Conservation (phyloP, 2,888 invertebrate genomes). For the Tipula unca region DNA sequence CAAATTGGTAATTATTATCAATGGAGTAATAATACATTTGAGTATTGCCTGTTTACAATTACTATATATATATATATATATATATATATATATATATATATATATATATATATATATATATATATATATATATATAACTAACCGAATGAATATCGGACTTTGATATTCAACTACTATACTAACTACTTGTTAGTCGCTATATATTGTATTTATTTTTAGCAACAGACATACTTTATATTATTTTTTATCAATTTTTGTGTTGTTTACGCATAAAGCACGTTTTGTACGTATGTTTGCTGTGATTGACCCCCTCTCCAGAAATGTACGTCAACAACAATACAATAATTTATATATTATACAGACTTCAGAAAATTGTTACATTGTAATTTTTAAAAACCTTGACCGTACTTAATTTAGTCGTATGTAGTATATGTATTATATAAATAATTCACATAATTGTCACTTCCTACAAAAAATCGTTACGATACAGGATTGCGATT, state of each 20-base stretch:
- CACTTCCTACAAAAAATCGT: too few species aligned
- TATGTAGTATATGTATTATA: too few species aligned
- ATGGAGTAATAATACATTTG: neutral
- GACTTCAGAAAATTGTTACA: neutral
- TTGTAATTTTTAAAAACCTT: neutral
- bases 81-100: too few species aligned
- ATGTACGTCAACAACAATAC: neutral
- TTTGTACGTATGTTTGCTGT: neutral
- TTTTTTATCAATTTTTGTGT: neutral
- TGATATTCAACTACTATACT: neutral
- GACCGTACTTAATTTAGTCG: neutral
- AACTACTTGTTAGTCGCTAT: neutral
- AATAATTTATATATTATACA: neutral
- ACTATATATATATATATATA: too few species aligned
- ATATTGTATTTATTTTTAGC: neutral
- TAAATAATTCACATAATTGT: too few species aligned
- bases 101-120: too few species aligned
- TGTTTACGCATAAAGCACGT: neutral
- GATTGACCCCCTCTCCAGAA: neutral
- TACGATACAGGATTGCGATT: too few species aligned
- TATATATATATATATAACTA: too few species aligned
- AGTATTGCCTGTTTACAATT: neutral
- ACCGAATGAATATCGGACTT: neutral
- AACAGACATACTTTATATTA: neutral
- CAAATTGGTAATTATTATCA: neutral